Conservation (phyloP, 2,797 vertebrate species). For the Takifugu rubripes region DNA sequence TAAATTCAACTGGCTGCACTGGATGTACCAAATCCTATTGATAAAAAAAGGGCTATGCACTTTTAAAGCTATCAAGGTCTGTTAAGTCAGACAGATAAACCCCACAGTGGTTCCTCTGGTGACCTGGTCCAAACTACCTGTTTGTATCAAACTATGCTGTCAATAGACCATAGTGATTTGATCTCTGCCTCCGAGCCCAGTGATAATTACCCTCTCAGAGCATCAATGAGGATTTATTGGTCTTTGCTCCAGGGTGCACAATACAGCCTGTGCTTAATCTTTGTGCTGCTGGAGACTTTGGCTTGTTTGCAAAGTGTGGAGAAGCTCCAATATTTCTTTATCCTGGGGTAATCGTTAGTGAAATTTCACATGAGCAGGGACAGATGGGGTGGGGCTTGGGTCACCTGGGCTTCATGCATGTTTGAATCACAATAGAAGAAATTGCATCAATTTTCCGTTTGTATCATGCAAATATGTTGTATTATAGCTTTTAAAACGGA, state of each 20-base stretch:
- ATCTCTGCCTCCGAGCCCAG: constrained; percentile 66
- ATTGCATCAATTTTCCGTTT: too few relatives aligned
- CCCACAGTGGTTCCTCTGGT: constrained; percentile 30
- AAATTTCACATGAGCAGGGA: constrained; percentile 48
- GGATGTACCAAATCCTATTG: constrained; percentile 17
- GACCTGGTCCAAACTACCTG: constrained; percentile 55
- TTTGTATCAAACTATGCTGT: constrained; percentile 66
- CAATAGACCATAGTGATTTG: constrained; percentile 68
- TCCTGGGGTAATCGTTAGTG: constrained; percentile 61
- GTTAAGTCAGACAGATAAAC: constrained; percentile 64
- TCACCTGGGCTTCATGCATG: too few relatives aligned
- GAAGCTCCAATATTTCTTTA: constrained; percentile 51
- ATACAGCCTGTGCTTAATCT: constrained; percentile 68
- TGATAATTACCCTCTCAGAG: constrained; percentile 70
- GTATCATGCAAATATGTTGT: too few relatives aligned
- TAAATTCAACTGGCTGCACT: constrained; percentile 21
- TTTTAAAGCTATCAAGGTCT: constrained; percentile 52
- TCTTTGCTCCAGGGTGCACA: constrained; percentile 59
- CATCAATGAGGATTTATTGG: constrained; percentile 73
- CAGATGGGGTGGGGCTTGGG: not conserved
- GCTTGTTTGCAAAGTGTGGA: constrained; percentile 58
- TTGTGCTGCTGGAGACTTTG: constrained; percentile 60
- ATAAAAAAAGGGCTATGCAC: constrained; percentile 21
- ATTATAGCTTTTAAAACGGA: too few relatives aligned
- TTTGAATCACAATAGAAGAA: too few relatives aligned